Conservation (phyloP, 1,140 invertebrate species). For the Stenopsyche tienmushanensis region DNA sequence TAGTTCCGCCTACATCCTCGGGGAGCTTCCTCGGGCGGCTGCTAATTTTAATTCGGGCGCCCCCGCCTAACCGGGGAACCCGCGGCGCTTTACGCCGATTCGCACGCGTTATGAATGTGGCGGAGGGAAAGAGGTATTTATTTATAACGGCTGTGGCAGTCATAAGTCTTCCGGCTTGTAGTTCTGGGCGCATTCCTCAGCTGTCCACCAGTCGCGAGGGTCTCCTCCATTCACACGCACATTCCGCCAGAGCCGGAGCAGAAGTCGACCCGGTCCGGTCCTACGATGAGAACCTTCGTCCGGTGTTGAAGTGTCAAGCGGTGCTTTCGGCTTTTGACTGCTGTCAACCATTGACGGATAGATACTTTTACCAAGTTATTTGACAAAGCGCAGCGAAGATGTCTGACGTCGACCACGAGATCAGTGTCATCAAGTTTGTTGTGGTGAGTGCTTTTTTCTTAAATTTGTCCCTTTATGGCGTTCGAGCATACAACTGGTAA, state of each 20-base stretch:
- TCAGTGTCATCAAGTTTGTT: constrained; percentile 25
- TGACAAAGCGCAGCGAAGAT: no score
- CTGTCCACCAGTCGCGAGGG: background rate
- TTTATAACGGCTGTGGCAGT: constrained; percentile 7
- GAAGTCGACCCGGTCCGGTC: background rate
- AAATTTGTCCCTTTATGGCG: no score
- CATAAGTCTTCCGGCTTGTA: constrained; percentile 16
- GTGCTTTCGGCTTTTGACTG: background rate
- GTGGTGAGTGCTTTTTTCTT: constrained; percentile 18
- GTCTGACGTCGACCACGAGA: constrained; percentile 19
- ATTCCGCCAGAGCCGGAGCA: background rate
- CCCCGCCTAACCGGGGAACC: background rate
- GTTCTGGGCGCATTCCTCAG: constrained; percentile 14
- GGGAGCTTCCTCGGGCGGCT: background rate
- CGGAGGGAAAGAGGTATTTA: background rate
- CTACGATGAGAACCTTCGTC: background rate
- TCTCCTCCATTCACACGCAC: no score
- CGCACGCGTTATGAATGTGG: background rate
- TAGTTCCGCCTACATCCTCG: no score
- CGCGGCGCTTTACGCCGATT: background rate
- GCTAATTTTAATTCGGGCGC: background rate
- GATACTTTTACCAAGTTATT: background rate
- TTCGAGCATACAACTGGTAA: no score
- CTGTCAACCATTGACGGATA: background rate
- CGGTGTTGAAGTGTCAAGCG: background rate